Base-by-base conservation (phyloP, 2,888 invertebrate genomes). In the Troides helena region DNA sequence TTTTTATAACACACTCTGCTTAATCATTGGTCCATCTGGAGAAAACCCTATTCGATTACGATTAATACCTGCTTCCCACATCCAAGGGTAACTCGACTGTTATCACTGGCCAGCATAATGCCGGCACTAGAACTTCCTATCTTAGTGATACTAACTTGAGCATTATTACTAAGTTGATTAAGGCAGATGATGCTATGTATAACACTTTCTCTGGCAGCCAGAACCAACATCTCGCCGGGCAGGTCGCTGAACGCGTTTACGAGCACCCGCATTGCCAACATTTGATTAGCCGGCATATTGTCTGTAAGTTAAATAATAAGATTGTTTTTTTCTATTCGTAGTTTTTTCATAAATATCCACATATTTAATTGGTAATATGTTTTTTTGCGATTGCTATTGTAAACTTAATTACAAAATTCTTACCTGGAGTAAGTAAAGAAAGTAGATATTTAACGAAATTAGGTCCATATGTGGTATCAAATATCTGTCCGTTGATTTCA, bases 241-340 rank as follows among this genome's bases (percentile, higher is more conserved):
- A 94, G 87, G 76, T 97, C 96, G 23, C 93, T 88, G 86, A 98
- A 96, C 81, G 97, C 95, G 87, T 99, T 99, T 74, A 96, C 95
- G 1, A 98, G 80, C 62, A 96, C 94, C 17, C 98, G 94, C 79
- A 97, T 94, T 1, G 95, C 92, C 73, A 98, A 93, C 89, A 98
- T 94, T 76, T 96, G 96, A 83, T 98, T 97, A 0, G 96, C 95
- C 1, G 95, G 90, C 1, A 95, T 82, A 77, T 92, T 93, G 71
- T 93, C 94, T 91, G 83, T 69, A 81, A 72, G 5, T 58, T 23
- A 14, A 50, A 50, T 14, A 18, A 50, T 4, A 50, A 4, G 0
- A 14, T 17, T 17, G 1, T 50, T 50, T 17, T 50, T 18, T 17
- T 21, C 21, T 46, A 46, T 46, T 46, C 14, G 12, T 8, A 46